Evolutionary conservation across 1,140 invertebrate species (phyloP).

Genomic region (Drosophila kikkawai): DNA sequence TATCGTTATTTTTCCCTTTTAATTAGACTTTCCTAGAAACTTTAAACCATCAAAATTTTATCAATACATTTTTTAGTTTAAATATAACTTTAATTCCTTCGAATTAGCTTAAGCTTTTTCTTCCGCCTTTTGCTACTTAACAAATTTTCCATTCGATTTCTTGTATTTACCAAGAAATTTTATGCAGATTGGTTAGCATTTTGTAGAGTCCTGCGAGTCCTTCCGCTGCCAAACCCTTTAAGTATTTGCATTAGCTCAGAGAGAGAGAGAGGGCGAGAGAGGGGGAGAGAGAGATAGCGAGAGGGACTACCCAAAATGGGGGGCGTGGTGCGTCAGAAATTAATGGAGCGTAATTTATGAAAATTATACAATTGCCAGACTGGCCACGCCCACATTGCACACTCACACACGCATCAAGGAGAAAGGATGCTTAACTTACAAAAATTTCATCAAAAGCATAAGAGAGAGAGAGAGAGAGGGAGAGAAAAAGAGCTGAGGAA

Average conservation of each 20-base stretch:
- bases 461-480: background rate
- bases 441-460: slow-evolving; percentile 41
- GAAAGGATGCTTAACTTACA: slow-evolving; percentile 20
- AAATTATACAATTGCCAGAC: slow-evolving; percentile 63
- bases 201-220: slow-evolving; percentile 18
- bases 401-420: slow-evolving; percentile 11
- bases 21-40: no score
- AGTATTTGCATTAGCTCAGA: slow-evolving; percentile 45
- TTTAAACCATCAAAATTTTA: background rate
- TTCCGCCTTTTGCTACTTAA: background rate
- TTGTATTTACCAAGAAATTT: slow-evolving; percentile 17
- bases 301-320: background rate
- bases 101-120: background rate
- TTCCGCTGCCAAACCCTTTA: slow-evolving; percentile 10
- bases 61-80: no score
- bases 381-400: slow-evolving; percentile 49
- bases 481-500: background rate
- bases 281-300: no score
- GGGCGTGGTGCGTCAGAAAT: slow-evolving; percentile 46
- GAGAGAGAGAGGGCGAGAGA: background rate
- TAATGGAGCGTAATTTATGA: slow-evolving; percentile 66
- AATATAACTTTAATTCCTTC: no score
- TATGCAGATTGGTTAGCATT: slow-evolving; percentile 26
- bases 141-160: slow-evolving; percentile 31
- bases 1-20: background rate